Conservation (phyloP, 2,797 vertebrate genomes). For the Echiichthys vipera region DNA sequence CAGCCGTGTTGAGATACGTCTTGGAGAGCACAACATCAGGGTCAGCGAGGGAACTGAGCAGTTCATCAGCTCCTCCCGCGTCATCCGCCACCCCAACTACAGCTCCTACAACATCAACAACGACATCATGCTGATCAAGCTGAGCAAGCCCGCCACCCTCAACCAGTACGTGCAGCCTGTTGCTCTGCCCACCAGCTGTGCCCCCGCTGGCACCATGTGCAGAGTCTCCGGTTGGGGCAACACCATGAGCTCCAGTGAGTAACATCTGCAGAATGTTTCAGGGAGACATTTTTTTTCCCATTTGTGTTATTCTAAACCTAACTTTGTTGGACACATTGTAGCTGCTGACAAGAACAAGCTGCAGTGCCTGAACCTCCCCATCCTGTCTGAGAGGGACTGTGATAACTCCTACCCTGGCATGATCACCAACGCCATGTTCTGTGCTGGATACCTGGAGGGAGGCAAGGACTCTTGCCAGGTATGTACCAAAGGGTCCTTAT, state of each 20-base stretch:
- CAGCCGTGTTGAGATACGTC: conserved; percentile 85
- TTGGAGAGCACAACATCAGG: conserved; percentile 84
- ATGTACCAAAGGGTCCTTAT: neutral
- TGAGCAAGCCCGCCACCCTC: conserved; percentile 78
- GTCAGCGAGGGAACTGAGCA: conserved; percentile 79
- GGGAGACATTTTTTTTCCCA: neutral
- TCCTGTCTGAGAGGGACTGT: conserved; percentile 61
- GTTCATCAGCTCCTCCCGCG: conserved; percentile 63
- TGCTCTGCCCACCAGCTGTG: conserved; percentile 78
- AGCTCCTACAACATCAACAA: conserved; percentile 74
- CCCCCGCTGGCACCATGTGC: conserved; percentile 79
- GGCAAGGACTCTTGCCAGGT: conserved; percentile 78
- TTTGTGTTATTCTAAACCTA: neutral
- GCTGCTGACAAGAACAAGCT: conserved; percentile 57
- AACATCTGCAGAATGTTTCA: neutral
- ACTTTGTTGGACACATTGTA: conserved; percentile 17
- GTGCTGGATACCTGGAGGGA: conserved; percentile 74
- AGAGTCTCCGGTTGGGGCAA: conserved; percentile 85
- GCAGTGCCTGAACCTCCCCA: conserved; percentile 75
- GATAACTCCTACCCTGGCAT: conserved; percentile 67
- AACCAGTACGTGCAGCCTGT: conserved; percentile 76
- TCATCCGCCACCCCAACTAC: conserved; percentile 81
- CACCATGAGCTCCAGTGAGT: conserved; percentile 78
- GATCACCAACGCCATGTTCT: conserved; percentile 73
- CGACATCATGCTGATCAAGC: conserved; percentile 90